Percentiles rank a stretch among this genome's conserved stretches.
Conservation (phyloP, 2,797 vertebrate species). For the Fundulus diaphanus region DNA sequence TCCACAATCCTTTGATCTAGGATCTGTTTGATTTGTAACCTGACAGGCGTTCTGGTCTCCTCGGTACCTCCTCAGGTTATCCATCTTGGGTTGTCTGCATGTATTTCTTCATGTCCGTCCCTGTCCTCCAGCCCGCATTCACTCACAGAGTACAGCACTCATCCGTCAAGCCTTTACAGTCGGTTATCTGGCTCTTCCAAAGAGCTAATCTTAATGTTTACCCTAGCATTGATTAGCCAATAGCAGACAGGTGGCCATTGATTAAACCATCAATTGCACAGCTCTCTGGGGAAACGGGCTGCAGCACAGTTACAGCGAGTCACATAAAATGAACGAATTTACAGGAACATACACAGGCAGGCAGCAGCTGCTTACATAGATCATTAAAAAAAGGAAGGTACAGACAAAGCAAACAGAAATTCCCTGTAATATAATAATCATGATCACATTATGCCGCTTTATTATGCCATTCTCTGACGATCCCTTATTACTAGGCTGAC, state of each 20-base stretch:
- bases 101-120: slow-evolving; percentile 21
- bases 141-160: slow-evolving; percentile 32
- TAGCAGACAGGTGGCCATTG: slow-evolving; percentile 60
- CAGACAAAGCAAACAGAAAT: slow-evolving; percentile 64
- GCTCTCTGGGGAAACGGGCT: slow-evolving; percentile 48
- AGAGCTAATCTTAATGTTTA: slow-evolving; percentile 69
- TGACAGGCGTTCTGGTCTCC: slow-evolving; percentile 15
- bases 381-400: slow-evolving; percentile 50
- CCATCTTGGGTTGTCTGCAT: slow-evolving; percentile 25
- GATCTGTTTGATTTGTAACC: slow-evolving; percentile 23
- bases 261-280: slow-evolving; percentile 56
- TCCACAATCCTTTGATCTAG: slow-evolving; percentile 12
- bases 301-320: slow-evolving; percentile 32
- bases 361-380: slow-evolving; percentile 54
- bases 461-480: slow-evolving; percentile 63
- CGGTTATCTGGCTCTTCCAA: slow-evolving; percentile 54
- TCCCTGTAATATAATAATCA: slow-evolving; percentile 68
- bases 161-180: slow-evolving; percentile 48
- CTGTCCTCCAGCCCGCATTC: slow-evolving; percentile 40
- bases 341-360: slow-evolving; percentile 41
- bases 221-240: slow-evolving; percentile 62
- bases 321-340: slow-evolving; percentile 30
- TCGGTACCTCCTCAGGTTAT: slow-evolving; percentile 28
- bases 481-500: slow-evolving; percentile 63
- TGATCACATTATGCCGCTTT: slow-evolving; percentile 70